Conservation (phyloP, 2,113 vertebrate genomes). For the Rhea pennata region DNA sequence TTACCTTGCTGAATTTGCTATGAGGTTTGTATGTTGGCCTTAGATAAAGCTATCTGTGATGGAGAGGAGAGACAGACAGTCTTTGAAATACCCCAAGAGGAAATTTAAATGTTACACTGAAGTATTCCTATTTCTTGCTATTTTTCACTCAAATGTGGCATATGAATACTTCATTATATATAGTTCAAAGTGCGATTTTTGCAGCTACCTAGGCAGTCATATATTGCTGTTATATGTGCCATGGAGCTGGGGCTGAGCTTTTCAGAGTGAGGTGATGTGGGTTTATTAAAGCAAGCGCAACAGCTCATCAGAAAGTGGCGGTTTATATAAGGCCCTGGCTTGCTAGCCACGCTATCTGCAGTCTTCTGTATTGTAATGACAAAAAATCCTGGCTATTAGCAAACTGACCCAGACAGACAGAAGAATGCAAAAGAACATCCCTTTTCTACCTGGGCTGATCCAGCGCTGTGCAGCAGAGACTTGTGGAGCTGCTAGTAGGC, state of each 20-base stretch:
- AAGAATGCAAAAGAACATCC: background rate
- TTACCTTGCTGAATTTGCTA: background rate
- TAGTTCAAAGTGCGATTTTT: background rate
- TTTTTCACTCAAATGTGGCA: background rate
- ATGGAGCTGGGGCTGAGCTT: background rate
- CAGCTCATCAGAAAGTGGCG: background rate
- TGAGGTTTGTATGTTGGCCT: background rate
- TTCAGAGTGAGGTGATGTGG: background rate
- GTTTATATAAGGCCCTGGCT: background rate
- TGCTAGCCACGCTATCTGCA: background rate
- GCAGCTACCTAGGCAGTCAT: background rate
- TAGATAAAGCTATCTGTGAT: background rate
- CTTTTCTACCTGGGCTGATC: background rate
- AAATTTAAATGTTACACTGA: background rate
- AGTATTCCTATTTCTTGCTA: background rate
- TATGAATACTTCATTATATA: background rate
- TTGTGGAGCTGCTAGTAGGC: background rate
- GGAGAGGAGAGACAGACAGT: background rate
- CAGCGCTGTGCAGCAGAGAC: background rate
- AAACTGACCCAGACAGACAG: background rate
- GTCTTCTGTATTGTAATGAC: background rate
- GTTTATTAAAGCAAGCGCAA: background rate
- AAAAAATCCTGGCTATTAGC: background rate
- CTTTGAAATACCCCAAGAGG: background rate
- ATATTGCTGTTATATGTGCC: background rate